Percentiles rank a stretch among this genome's conserved stretches.
These are phyloP conservation scores for Chiloscyllium punctatum DNA, from an alignment of 2,797 vertebrate genomes.

Conservation along the genomic window DNA sequence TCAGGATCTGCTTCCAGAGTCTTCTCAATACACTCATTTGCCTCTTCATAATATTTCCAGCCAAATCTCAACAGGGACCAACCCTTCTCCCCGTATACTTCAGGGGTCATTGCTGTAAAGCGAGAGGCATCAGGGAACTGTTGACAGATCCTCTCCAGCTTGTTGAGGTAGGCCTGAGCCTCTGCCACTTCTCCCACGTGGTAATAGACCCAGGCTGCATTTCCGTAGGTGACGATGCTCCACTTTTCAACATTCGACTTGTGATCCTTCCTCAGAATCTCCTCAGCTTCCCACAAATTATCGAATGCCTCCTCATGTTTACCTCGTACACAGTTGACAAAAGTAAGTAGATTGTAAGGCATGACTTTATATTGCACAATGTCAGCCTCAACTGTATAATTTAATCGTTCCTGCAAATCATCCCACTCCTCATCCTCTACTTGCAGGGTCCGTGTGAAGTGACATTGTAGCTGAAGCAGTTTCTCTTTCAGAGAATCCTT, in stretches of 20 bases:
- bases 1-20: slow-evolving; percentile 48
- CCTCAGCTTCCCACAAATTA: slow-evolving; percentile 50
- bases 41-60: slow-evolving; percentile 42
- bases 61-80: slow-evolving; percentile 53
- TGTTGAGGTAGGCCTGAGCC: slow-evolving; percentile 45
- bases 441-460: slow-evolving; percentile 15
- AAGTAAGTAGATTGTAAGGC: slow-evolving; percentile 57
- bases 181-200: slow-evolving; percentile 42
- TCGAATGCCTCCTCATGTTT: slow-evolving; percentile 55
- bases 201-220: slow-evolving; percentile 56
- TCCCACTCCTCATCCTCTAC: background rate
- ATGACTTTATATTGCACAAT: slow-evolving; percentile 39
- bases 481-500: background rate
- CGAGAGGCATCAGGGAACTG: slow-evolving; percentile 44
- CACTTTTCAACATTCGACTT: slow-evolving; percentile 34
- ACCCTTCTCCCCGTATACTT: slow-evolving; percentile 54
- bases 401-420: background rate
- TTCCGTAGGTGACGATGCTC: slow-evolving; percentile 52
- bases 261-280: slow-evolving; percentile 37
- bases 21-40: slow-evolving; percentile 50
- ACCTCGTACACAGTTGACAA: slow-evolving; percentile 55
- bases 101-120: slow-evolving; percentile 46
- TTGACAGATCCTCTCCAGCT: slow-evolving; percentile 45
- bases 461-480: background rate
- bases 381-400: background rate